Evolutionary conservation across 2,113 vertebrate genomes (phyloP).

Genomic region (Bufo bufo): DNA sequence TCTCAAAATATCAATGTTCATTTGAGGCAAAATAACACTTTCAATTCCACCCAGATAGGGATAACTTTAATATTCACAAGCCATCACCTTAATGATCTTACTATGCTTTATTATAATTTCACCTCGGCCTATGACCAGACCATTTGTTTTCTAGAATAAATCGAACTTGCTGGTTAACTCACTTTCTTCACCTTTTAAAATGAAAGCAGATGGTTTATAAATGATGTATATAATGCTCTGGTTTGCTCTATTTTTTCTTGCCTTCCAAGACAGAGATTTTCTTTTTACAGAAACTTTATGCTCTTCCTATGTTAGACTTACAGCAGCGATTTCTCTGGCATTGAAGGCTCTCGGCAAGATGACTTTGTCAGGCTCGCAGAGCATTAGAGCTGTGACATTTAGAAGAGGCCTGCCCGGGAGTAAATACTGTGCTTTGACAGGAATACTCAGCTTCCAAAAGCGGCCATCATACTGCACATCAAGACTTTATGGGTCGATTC

Average conservation of each 20-base stretch:
- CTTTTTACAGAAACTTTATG: neutral
- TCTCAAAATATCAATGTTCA: neutral
- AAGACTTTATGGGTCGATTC: neutral
- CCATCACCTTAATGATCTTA: neutral
- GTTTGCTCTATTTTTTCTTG: neutral
- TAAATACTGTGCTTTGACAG: slow-evolving; percentile 16
- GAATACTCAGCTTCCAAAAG: neutral
- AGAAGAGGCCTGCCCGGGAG: neutral
- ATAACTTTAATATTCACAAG: neutral
- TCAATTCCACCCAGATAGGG: neutral
- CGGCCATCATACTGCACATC: neutral
- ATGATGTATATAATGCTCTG: neutral
- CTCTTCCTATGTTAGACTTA: neutral
- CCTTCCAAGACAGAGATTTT: neutral
- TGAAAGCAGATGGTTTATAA: neutral
- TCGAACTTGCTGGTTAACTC: neutral
- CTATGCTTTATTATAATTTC: slow-evolving; percentile 4
- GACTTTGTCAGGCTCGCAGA: neutral
- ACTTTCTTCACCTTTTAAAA: neutral
- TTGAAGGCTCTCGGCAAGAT: neutral
- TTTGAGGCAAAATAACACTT: neutral
- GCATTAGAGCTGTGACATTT: slow-evolving; percentile 11
- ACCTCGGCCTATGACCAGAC: neutral
- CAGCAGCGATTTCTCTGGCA: neutral
- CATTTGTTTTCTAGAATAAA: slow-evolving; percentile 10